Evolutionary conservation across 2,888 invertebrate species (phyloP).

Genomic region (Apodemia mormo): DNA sequence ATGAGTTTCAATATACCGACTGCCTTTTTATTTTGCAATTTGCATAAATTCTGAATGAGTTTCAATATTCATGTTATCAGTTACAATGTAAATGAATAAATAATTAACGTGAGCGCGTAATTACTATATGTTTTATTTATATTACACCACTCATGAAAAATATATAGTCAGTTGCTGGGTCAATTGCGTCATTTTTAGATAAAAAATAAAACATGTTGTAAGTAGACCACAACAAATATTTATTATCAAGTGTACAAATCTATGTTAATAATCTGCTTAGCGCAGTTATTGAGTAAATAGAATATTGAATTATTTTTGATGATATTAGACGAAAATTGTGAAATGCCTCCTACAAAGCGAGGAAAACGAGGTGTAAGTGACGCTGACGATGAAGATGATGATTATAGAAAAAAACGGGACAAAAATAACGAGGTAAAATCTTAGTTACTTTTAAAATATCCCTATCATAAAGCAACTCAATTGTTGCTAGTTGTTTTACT

Average conservation of each 20-base stretch:
- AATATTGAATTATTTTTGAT: slow-evolving; percentile 48
- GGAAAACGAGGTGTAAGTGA: slow-evolving; percentile 77
- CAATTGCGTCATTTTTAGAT: slow-evolving; percentile 12
- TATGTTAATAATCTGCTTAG: not conserved
- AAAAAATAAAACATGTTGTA: not conserved
- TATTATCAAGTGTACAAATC: not conserved
- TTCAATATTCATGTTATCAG: too few relatives aligned
- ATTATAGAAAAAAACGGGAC: slow-evolving; percentile 87
- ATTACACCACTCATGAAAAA: not conserved
- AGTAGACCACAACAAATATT: not conserved
- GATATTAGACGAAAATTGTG: slow-evolving; percentile 61
- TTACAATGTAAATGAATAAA: too few relatives aligned
- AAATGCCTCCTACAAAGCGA: slow-evolving; percentile 70
- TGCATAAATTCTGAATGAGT: too few relatives aligned
- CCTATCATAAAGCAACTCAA: too few relatives aligned
- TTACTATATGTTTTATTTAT: not conserved
- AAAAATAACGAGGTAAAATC: slow-evolving; percentile 87
- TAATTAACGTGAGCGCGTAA: too few relatives aligned
- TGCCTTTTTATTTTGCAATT: too few relatives aligned
- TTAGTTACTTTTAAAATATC: too few relatives aligned
- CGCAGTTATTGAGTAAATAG: not conserved
- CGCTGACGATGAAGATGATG: slow-evolving; percentile 85
- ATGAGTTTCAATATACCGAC: too few relatives aligned
- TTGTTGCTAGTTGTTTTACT: too few relatives aligned
- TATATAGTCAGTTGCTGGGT: not conserved